Evolutionary conservation across 2,113 vertebrate genomes (phyloP), one percentile per base, ranked within the genome.

Genomic region (Notothenia coriiceps): DNA sequence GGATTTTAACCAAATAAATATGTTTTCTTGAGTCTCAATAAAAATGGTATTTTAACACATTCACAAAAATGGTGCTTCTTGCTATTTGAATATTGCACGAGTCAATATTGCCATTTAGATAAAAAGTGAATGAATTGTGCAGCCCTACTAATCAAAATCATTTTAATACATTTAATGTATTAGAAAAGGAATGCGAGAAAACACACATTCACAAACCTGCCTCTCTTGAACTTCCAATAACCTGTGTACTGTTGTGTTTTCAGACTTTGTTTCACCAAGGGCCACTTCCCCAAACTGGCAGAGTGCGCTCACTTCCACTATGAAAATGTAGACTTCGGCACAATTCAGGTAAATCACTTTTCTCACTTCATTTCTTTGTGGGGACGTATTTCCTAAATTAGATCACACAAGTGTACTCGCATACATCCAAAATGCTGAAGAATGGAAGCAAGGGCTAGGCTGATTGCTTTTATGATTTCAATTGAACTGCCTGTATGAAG

Each of bases 301-400:
- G 98, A 99, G 73, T 99, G 98, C 62, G 98, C 98, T 11, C 98
- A 99, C 92, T 99, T 99, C 95, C 98, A 99, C 89, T 99, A 99
- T 2, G 98, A 99, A 80, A 99, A 99, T 3, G 98, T 99, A 78
- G 98, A 99, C 86, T 99, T 99, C n/a, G 98, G 98, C 85, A 96
- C 96, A 82, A 96, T 99, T 61, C 98, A 99, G 97, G 98, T 99
- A 96, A 93, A 72, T 12, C 18, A 13, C 25, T 33, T 57, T 29
- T 57, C 50, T 77, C 33, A 7, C 35, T 40, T 40, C 7, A 40
- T 40, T 40, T 7, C 5, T 40, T 40, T 40, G 35, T 40, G 35
- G 35, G 35, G 1, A 40, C 35, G 35, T 40, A 7, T 40, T 40
- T 40, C 8, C 17, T 40, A 9, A 5, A 13, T 64, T 12, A 50